Conservation (phyloP, 1,140 invertebrate genomes). For the Drosophila pruinosa region DNA sequence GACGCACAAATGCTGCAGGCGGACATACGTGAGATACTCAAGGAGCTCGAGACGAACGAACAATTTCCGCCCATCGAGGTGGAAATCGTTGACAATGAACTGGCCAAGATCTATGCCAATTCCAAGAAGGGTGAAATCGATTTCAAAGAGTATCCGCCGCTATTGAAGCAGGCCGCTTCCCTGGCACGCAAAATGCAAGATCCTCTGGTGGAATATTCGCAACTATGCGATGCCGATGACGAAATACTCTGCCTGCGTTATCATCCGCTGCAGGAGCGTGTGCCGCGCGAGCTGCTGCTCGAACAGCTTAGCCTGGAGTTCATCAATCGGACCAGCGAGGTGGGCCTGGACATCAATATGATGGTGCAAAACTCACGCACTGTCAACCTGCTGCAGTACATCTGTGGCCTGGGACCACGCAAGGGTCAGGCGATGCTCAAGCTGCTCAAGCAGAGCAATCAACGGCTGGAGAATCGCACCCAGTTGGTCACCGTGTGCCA, state of each 20-base stretch:
- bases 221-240: conserved; percentile 96
- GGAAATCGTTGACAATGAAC: conserved; percentile 96
- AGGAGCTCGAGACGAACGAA: conserved; percentile 91
- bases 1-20: conserved; percentile 93
- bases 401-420: conserved; percentile 97
- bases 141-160: conserved; percentile 94
- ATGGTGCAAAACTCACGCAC: conserved; percentile 94
- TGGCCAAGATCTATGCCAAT: conserved; percentile 95
- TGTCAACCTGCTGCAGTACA: conserved; percentile 96
- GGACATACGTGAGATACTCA: conserved; percentile 91
- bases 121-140: conserved; percentile 94
- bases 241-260: conserved; percentile 97
- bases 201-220: conserved; percentile 97
- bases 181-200: conserved; percentile 96
- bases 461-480: conserved; percentile 96
- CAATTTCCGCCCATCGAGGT: conserved; percentile 94
- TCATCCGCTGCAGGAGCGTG: conserved; percentile 94
- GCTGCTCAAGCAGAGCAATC: conserved; percentile 96
- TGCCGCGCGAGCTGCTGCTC: conserved; percentile 93
- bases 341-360: conserved; percentile 99
- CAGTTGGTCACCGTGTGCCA: conserved; percentile 97
- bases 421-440: conserved; percentile 96
- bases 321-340: conserved; percentile 97
- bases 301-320: conserved; percentile 95
- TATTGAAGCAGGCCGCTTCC: conserved; percentile 95